Percentiles rank a stretch among this genome's conserved stretches.
Evolutionary conservation across 2,888 invertebrate genomes (phyloP).

Genomic region (Chesias legatella): DNA sequence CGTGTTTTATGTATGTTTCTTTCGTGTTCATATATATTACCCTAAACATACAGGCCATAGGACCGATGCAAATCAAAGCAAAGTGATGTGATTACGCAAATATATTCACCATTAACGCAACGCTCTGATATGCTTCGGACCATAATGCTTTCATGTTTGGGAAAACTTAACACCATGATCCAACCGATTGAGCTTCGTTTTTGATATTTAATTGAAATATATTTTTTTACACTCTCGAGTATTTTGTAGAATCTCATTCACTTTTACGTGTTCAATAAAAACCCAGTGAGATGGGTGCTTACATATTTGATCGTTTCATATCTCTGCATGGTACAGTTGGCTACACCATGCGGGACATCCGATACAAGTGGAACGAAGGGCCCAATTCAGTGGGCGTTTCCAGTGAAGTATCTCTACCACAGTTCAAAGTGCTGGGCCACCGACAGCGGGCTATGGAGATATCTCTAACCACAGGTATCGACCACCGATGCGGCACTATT

Average conservation of each 20-base stretch:
- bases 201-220: conserved; percentile 1
- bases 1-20: conserved; percentile 21
- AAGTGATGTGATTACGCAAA: conserved; percentile 5
- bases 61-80: background rate
- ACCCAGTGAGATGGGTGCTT: conserved; percentile 78
- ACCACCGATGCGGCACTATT: conserved; percentile 43
- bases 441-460: conserved; percentile 96
- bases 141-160: conserved; percentile 44
- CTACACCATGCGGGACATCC: conserved; percentile 98
- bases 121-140: too few species aligned
- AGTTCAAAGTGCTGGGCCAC: conserved; percentile 97
- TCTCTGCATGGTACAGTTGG: conserved; percentile 88
- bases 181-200: conserved; percentile 28
- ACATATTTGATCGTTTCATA: conserved; percentile 65
- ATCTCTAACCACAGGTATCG: conserved; percentile 94
- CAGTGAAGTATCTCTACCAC: conserved; percentile 96
- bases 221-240: conserved; percentile 8
- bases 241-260: conserved; percentile 15
- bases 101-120: background rate
- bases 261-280: conserved; percentile 39
- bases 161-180: conserved; percentile 35
- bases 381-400: conserved; percentile 96
- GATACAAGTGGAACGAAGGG: conserved; percentile 98
- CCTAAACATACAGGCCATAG: too few species aligned
- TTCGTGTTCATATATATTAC: conserved; percentile 14